These are phyloP conservation scores for Scomber colias DNA, from an alignment of 2,113 vertebrate genomes.

Conservation along the genomic window DNA sequence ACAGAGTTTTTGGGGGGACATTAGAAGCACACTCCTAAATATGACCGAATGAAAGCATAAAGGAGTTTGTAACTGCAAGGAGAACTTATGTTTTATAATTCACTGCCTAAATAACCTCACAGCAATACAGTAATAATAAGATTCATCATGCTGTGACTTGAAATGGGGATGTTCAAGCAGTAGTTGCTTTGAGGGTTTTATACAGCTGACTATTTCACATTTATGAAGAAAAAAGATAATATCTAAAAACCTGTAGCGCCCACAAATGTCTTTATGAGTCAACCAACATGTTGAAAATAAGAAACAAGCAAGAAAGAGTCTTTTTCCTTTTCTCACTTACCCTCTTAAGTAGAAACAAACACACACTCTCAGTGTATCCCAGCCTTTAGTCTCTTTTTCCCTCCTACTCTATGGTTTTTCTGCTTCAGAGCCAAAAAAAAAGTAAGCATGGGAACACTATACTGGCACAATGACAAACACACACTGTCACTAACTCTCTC, in stretches of 20 bases:
- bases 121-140: background rate
- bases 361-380: background rate
- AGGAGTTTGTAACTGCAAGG: slow-evolving; percentile 11
- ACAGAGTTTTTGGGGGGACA: slow-evolving; percentile 10
- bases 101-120: background rate
- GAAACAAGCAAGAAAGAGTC: slow-evolving; percentile 24
- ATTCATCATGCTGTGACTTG: background rate
- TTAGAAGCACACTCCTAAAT: slow-evolving; percentile 13
- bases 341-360: slow-evolving; percentile 17
- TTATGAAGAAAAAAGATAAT: slow-evolving; percentile 15
- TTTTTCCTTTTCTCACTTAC: slow-evolving; percentile 1
- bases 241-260: slow-evolving; percentile 6
- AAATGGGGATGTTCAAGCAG: background rate
- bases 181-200: background rate
- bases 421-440: slow-evolving; percentile 34
- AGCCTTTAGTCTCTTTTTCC: slow-evolving; percentile 22
- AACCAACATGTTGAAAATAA: slow-evolving; percentile 54
- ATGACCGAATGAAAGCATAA: slow-evolving; percentile 6
- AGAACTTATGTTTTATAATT: slow-evolving; percentile 9
- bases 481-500: slow-evolving; percentile 4
- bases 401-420: slow-evolving; percentile 31
- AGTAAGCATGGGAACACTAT: background rate
- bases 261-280: slow-evolving; percentile 54
- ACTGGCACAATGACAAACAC: slow-evolving; percentile 27
- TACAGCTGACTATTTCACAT: background rate